Evolutionary conservation across 2,113 vertebrate species (phyloP).

Genomic region (Tenrec ecaudatus): DNA sequence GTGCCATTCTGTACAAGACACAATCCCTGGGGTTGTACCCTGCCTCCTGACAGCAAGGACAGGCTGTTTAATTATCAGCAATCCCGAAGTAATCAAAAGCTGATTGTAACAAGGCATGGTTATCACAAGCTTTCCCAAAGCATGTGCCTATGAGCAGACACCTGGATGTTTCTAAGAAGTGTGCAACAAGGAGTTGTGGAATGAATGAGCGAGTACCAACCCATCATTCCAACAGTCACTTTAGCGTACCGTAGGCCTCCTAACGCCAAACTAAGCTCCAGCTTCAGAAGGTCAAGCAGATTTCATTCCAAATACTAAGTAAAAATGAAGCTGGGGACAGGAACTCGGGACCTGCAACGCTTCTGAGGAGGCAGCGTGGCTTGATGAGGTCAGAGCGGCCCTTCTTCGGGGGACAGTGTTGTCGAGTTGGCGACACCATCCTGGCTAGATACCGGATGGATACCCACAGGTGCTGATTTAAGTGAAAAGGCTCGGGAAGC

Average conservation of each 20-base stretch:
- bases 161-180: slow-evolving; percentile 26
- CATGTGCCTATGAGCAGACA: slow-evolving; percentile 17
- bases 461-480: not conserved
- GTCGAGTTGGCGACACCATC: not conserved
- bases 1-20: not conserved
- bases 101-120: not conserved
- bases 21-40: not conserved
- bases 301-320: not conserved
- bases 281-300: not conserved
- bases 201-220: not conserved
- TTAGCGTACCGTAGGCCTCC: not conserved
- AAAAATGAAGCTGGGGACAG: not conserved
- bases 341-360: not conserved
- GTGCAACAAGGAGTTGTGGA: not conserved
- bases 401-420: no score
- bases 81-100: not conserved
- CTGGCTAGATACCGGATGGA: not conserved
- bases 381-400: no score
- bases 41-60: not conserved
- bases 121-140: not conserved
- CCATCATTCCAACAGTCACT: not conserved
- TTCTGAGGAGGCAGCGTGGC: not conserved
- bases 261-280: not conserved
- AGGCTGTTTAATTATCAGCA: slow-evolving; percentile 7
- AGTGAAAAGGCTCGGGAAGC: not conserved